phyloP scores from a whole-genome alignment of 1,140 invertebrate species.

The Maconellicoccus hirsutus region DNA sequence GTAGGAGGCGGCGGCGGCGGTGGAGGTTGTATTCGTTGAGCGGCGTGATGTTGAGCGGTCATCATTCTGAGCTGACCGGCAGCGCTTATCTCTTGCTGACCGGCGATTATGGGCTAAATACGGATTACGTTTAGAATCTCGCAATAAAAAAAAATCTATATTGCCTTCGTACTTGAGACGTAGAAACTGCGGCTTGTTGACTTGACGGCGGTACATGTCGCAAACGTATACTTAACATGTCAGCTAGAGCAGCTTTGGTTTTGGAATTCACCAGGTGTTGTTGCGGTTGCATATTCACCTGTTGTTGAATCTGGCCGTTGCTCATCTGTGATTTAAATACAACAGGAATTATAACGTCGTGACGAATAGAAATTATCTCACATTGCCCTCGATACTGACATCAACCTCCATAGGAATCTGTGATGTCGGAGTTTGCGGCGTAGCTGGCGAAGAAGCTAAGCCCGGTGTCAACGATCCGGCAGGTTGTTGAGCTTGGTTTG shows the following conservation, averaged over 20 bases:
- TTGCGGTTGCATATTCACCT: constrained; percentile 26
- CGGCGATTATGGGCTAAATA: constrained; percentile 24
- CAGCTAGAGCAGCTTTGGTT: constrained; percentile 89
- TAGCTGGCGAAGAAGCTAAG: neutral
- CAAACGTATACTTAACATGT: constrained; percentile 81
- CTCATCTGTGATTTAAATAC: neutral
- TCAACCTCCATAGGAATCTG: constrained; percentile 6
- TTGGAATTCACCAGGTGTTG: constrained; percentile 62
- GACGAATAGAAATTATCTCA: too few species aligned
- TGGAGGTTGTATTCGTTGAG: constrained; percentile 35
- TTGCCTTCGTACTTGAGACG: neutral
- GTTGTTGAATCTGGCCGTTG: constrained; percentile 27
- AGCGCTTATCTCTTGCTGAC: constrained; percentile 35
- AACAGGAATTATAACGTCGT: too few species aligned
- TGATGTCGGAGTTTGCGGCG: neutral
- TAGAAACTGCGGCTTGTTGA: neutral
- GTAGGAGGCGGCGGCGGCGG: constrained; percentile 33
- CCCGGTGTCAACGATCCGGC: neutral
- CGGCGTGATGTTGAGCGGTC: constrained; percentile 65
- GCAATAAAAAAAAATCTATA: neutral
- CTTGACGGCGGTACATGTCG: constrained; percentile 39
- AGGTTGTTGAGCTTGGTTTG: constrained; percentile 15
- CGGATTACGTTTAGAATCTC: neutral
- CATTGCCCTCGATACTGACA: neutral
- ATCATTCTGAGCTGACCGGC: constrained; percentile 43